Percentiles rank a stretch among this genome's conserved stretches.
phyloP scores from a whole-genome alignment of 2,888 invertebrate species.

The Tromatobia lineatoria region DNA sequence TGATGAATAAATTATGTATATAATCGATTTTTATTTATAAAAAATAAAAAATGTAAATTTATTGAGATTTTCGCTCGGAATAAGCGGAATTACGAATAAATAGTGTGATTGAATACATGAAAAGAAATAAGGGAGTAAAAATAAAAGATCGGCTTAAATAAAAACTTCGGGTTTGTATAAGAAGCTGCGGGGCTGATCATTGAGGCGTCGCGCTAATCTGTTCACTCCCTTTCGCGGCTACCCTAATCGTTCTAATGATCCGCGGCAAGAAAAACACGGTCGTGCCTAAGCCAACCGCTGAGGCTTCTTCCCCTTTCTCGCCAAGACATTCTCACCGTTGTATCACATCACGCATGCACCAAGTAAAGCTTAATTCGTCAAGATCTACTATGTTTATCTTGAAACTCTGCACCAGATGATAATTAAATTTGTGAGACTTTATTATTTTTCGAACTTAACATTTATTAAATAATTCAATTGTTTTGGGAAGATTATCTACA shows the following conservation, averaged over 20 bases:
- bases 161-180: slow-evolving; percentile 56
- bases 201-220: slow-evolving; percentile 78
- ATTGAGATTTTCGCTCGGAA: not conserved
- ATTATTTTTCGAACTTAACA: too few species aligned
- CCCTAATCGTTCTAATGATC: slow-evolving; percentile 85
- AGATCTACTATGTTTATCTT: slow-evolving; percentile 74
- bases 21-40: too few species aligned
- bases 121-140: slow-evolving; percentile 45
- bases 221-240: slow-evolving; percentile 82
- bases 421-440: not conserved
- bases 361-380: slow-evolving; percentile 76
- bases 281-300: slow-evolving; percentile 82
- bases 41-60: too few species aligned
- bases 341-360: slow-evolving; percentile 70
- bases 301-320: slow-evolving; percentile 78
- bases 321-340: slow-evolving; percentile 74
- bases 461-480: too few species aligned
- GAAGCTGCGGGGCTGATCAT: slow-evolving; percentile 54
- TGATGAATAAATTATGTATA: too few species aligned
- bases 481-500: too few species aligned
- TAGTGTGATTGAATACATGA: slow-evolving; percentile 26
- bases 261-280: slow-evolving; percentile 84
- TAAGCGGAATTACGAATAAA: slow-evolving; percentile 22
- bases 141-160: slow-evolving; percentile 52
- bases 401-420: slow-evolving; percentile 76